A percentile compares a stretch with the other conserved stretches of the same genome.
phyloP scores from a whole-genome alignment of 2,113 vertebrate genomes.

The Mesocricetus auratus region DNA sequence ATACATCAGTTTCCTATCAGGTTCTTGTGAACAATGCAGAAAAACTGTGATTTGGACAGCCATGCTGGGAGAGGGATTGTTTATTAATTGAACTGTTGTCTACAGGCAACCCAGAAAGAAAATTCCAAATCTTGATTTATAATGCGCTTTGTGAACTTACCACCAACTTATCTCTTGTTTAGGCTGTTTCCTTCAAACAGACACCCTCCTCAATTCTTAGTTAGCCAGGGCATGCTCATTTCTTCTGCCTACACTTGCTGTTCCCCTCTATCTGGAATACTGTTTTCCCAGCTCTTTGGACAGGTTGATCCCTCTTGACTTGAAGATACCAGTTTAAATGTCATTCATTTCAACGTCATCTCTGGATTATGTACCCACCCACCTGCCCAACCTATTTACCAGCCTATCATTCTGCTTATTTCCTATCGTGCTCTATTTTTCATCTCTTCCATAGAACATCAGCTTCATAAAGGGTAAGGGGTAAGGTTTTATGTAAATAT shows the following conservation, averaged over 20 bases:
- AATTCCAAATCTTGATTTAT: background rate
- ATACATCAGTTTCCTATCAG: background rate
- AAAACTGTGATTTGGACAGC: background rate
- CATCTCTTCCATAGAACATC: background rate
- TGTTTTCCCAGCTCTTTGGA: background rate
- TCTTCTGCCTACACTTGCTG: slow-evolving; percentile 21
- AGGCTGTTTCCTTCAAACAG: background rate
- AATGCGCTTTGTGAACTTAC: background rate
- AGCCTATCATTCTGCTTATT: background rate
- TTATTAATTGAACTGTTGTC: background rate
- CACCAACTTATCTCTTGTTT: background rate
- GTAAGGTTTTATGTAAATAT: background rate
- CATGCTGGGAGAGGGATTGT: background rate
- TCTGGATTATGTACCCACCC: background rate
- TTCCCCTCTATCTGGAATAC: background rate
- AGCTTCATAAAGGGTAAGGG: background rate
- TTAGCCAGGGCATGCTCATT: background rate
- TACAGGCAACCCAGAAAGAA: background rate
- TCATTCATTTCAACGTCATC: background rate
- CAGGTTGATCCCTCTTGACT: background rate
- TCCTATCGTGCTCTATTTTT: background rate
- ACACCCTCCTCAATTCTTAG: background rate
- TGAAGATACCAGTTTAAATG: slow-evolving; percentile 1
- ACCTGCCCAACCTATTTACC: background rate
- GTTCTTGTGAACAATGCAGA: background rate